These are phyloP conservation scores for Kryptolebias ocellatus DNA, from an alignment of 2,797 vertebrate species.

Conservation along the genomic window DNA sequence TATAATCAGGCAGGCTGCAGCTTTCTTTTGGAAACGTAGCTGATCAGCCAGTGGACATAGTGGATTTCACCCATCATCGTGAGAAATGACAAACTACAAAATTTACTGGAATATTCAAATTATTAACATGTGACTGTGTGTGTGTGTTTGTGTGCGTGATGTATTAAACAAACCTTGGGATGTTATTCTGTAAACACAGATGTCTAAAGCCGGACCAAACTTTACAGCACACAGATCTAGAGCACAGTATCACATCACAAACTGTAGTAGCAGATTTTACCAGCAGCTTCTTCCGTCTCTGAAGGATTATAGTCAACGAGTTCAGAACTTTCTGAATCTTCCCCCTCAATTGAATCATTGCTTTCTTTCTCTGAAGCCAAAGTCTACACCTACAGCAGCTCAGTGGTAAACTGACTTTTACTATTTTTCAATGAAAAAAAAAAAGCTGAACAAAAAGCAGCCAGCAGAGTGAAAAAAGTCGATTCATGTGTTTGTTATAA, in stretches of 20 bases:
- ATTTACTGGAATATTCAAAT: constrained; percentile 67
- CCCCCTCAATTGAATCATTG: constrained; percentile 43
- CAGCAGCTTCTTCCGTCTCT: constrained; percentile 37
- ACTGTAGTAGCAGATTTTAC: constrained; percentile 16
- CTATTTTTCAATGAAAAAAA: constrained; percentile 57
- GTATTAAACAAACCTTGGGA: constrained; percentile 22
- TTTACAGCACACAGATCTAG: constrained; percentile 17
- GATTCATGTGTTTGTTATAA: constrained; percentile 72
- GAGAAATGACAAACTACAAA: constrained; percentile 60
- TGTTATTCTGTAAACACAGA: constrained; percentile 16
- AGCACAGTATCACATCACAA: background rate
- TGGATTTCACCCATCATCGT: constrained; percentile 44
- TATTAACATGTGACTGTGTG: constrained; percentile 59
- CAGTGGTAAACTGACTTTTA: constrained; percentile 46
- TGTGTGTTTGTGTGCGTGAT: background rate
- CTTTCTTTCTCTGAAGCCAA: constrained; percentile 33
- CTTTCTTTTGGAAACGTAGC: constrained; percentile 1
- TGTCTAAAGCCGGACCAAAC: background rate
- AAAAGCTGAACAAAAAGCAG: constrained; percentile 54
- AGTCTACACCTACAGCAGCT: constrained; percentile 13
- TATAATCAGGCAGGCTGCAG: constrained; percentile 18
- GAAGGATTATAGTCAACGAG: constrained; percentile 26
- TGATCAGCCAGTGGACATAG: constrained; percentile 10
- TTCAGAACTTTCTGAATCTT: constrained; percentile 36
- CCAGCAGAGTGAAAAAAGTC: constrained; percentile 40